Evolutionary conservation across 92 coral and sea anemone genomes (phyloP).

Genomic region (Umimayanthus kanabou): DNA sequence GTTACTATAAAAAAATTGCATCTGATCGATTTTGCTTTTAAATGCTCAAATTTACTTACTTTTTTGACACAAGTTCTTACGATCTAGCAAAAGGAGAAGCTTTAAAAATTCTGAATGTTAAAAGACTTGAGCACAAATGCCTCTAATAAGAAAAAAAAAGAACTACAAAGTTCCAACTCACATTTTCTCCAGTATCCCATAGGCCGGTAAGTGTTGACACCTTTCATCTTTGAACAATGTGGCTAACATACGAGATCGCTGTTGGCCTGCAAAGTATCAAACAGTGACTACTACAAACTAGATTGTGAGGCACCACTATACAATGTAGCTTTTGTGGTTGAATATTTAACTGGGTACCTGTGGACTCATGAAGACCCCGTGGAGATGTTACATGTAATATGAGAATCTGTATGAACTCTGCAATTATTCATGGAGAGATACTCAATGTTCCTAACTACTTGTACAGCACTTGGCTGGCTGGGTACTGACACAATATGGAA

Average conservation of each 20-base stretch:
- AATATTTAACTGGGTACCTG: background rate
- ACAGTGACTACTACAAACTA: background rate
- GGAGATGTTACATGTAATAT: background rate
- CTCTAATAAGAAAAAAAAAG: background rate
- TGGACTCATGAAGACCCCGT: background rate
- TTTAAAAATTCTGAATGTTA: too few species aligned
- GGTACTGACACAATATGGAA: too few species aligned
- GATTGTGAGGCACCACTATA: background rate
- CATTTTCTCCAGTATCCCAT: conserved; percentile 97
- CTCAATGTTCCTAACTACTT: too few species aligned
- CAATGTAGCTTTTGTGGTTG: background rate
- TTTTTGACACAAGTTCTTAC: too few species aligned
- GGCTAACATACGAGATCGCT: conserved; percentile 95
- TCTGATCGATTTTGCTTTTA: too few species aligned
- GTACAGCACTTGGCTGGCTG: too few species aligned
- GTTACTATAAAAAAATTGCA: too few species aligned
- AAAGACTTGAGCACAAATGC: too few species aligned
- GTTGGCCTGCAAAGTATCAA: conserved; percentile 75
- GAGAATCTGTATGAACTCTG: background rate
- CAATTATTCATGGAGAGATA: background rate
- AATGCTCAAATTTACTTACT: too few species aligned
- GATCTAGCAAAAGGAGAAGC: too few species aligned
- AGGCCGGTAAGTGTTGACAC: conserved; percentile 95
- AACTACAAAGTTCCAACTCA: conserved; percentile 42
- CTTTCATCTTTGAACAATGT: conserved; percentile 95